A percentile compares a stretch with the other conserved stretches of the same genome.
Evolutionary conservation across 2,888 invertebrate genomes (phyloP).

Genomic region (Eilema depressum): DNA sequence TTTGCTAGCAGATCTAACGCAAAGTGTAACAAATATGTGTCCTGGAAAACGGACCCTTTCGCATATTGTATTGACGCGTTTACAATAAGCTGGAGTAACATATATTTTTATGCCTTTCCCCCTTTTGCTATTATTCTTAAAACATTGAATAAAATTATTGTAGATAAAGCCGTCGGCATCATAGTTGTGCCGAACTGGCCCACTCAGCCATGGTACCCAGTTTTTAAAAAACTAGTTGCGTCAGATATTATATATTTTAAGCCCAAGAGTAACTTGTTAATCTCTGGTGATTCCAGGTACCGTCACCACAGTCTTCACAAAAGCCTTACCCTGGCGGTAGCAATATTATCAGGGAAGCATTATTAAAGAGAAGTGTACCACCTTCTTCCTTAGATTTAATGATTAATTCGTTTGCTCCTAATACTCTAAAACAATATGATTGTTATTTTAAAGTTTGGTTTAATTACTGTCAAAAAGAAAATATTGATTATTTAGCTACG

Average conservation of each 20-base stretch:
- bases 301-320: background rate
- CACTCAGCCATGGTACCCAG: constrained; percentile 45
- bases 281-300: background rate
- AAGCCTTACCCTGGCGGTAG: constrained; percentile 3
- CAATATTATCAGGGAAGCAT: background rate
- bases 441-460: constrained; percentile 14
- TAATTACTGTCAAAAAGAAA: constrained; percentile 3
- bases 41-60: constrained; percentile 45
- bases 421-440: constrained; percentile 19
- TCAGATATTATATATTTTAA: background rate
- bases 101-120: constrained; percentile 45
- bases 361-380: constrained; percentile 12
- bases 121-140: no score
- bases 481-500: background rate
- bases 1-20: constrained; percentile 26
- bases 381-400: constrained; percentile 14
- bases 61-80: constrained; percentile 43
- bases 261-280: background rate
- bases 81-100: constrained; percentile 38
- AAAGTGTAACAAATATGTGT: constrained; percentile 40
- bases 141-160: constrained; percentile 35
- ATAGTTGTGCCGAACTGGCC: constrained; percentile 44
- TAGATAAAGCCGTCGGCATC: constrained; percentile 39
- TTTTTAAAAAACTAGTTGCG: constrained; percentile 17
- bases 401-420: constrained; percentile 7